Evolutionary conservation across 2,888 invertebrate genomes (phyloP).

Genomic region (Neoscelio sp.): DNA sequence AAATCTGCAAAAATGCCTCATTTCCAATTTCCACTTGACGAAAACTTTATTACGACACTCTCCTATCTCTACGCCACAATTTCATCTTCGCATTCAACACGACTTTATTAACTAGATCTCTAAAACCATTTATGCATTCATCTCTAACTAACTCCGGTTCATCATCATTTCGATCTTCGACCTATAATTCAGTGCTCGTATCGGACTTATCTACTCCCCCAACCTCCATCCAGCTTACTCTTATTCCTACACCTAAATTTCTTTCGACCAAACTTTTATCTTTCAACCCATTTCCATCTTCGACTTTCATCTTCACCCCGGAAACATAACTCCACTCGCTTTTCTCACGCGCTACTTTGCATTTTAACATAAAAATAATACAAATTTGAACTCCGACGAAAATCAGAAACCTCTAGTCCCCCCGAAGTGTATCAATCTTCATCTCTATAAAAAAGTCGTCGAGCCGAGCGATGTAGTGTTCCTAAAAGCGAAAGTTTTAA

Average conservation of each 20-base stretch:
- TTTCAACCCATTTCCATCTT: conserved; percentile 24
- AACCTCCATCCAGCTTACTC: neutral
- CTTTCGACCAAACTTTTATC: conserved; percentile 32
- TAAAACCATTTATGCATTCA: conserved; percentile 46
- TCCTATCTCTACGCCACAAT: conserved; percentile 37
- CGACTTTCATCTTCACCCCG: conserved; percentile 40
- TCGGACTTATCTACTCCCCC: conserved; percentile 17
- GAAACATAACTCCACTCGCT: conserved; percentile 11
- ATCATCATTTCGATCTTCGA: conserved; percentile 46
- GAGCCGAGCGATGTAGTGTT: conserved; percentile 17
- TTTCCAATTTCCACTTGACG: conserved; percentile 18
- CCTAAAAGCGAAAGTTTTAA: conserved; percentile 73
- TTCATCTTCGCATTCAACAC: conserved; percentile 37
- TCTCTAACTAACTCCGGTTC: conserved; percentile 19
- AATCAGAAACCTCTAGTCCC: neutral
- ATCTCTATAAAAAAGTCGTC: neutral
- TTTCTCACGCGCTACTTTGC: conserved; percentile 14
- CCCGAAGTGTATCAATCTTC: conserved; percentile 7
- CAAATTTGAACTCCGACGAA: neutral
- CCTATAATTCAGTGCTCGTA: conserved; percentile 42
- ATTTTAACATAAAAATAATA: conserved; percentile 4
- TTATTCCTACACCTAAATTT: neutral
- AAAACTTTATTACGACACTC: conserved; percentile 50
- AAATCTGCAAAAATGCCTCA: conserved; percentile 29
- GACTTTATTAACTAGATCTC: conserved; percentile 51